A percentile compares a stretch with the other conserved stretches of the same genome.
phyloP scores from a whole-genome alignment of 2,888 invertebrate genomes.

The Conistra vaccinii region DNA sequence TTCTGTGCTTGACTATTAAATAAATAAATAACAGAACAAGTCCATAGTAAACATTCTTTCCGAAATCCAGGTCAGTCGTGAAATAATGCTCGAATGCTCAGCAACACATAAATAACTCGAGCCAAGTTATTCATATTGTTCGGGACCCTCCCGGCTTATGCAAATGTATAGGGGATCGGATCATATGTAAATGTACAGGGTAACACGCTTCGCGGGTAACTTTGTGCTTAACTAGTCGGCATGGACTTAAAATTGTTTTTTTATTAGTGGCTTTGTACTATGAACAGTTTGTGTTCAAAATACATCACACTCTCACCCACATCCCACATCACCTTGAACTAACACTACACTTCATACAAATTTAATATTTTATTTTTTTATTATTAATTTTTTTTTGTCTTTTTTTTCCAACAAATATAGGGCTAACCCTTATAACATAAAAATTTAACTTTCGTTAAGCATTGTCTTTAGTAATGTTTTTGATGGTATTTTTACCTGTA shows the following conservation, averaged over 20 bases:
- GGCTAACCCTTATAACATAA: too few relatives aligned
- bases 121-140: slow-evolving; percentile 64
- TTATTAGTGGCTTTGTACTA: slow-evolving; percentile 5
- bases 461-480: too few relatives aligned
- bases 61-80: slow-evolving; percentile 55
- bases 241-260: slow-evolving; percentile 31
- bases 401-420: too few relatives aligned
- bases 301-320: too few relatives aligned
- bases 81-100: slow-evolving; percentile 52
- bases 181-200: slow-evolving; percentile 50
- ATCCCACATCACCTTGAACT: too few relatives aligned
- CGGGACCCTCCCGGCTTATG: slow-evolving; percentile 53
- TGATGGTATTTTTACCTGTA: too few relatives aligned
- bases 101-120: slow-evolving; percentile 56
- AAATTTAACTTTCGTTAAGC: too few relatives aligned
- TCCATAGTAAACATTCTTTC: slow-evolving; percentile 52
- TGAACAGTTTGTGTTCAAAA: too few relatives aligned
- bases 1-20: too few relatives aligned
- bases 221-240: slow-evolving; percentile 7
- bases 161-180: slow-evolving; percentile 57
- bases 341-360: too few relatives aligned
- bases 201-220: slow-evolving; percentile 28
- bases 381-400: too few relatives aligned
- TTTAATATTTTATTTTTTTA: too few relatives aligned
- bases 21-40: slow-evolving; percentile 22